Conservation (phyloP, 2,113 vertebrate species). For the Phyllostomus discolor region DNA sequence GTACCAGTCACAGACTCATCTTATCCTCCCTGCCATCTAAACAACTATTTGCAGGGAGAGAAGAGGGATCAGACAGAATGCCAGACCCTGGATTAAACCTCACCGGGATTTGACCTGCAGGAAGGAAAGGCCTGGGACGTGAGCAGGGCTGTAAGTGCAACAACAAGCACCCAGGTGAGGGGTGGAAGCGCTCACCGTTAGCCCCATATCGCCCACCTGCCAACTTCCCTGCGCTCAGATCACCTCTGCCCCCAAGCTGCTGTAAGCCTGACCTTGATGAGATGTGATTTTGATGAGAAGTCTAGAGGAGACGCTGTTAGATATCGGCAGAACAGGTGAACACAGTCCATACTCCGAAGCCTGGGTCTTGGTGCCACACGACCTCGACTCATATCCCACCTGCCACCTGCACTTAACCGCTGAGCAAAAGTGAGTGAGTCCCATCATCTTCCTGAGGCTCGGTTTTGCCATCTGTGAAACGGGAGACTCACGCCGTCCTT, state of each 20-base stretch:
- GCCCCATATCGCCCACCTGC: background rate
- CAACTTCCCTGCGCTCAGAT: background rate
- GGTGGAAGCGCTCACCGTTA: background rate
- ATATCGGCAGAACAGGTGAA: background rate
- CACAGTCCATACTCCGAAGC: background rate
- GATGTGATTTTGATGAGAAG: background rate
- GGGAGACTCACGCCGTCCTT: background rate
- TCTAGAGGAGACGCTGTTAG: background rate
- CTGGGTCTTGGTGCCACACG: background rate
- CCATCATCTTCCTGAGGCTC: background rate
- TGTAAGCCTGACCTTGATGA: background rate
- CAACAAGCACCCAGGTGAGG: background rate
- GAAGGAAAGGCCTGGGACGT: background rate
- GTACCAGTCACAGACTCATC: background rate
- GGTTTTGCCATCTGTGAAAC: background rate
- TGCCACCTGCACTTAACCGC: background rate
- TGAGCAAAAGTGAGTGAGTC: background rate
- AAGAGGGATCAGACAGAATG: background rate
- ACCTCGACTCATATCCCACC: background rate
- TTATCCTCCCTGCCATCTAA: background rate
- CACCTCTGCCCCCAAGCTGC: background rate
- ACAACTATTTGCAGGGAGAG: background rate
- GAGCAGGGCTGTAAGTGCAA: background rate
- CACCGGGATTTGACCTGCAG: background rate
- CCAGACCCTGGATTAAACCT: background rate